A percentile compares a stretch with the other conserved stretches of the same genome.
phyloP scores from a whole-genome alignment of 2,888 invertebrate species.

The Pristionchus mayeri region DNA sequence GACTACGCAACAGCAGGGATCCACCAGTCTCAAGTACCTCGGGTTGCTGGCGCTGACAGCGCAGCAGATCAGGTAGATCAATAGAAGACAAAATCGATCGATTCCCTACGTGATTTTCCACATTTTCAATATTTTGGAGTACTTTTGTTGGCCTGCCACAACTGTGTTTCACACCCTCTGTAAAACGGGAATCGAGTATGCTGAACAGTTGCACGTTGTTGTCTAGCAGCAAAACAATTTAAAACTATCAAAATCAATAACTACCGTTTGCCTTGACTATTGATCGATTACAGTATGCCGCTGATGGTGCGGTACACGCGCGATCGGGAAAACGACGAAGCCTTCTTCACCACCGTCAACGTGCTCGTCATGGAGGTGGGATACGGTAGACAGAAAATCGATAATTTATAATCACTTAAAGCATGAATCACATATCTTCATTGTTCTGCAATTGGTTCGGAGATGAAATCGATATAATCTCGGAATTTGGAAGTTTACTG shows the following conservation, averaged over 20 bases:
- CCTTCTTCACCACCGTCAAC: conserved; percentile 75
- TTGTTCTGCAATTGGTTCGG: too few relatives aligned
- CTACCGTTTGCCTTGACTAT: too few relatives aligned
- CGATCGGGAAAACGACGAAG: conserved; percentile 62
- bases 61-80: conserved; percentile 70
- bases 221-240: background rate
- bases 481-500: too few relatives aligned
- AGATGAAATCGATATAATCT: too few relatives aligned
- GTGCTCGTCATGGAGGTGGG: conserved; percentile 74
- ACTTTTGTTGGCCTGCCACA: background rate
- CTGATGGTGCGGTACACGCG: conserved; percentile 73
- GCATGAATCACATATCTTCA: too few relatives aligned
- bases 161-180: background rate
- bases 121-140: background rate
- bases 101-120: background rate
- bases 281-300: conserved; percentile 73
- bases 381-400: background rate
- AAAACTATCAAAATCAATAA: background rate
- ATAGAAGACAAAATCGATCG: background rate
- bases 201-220: background rate
- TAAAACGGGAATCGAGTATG: background rate
- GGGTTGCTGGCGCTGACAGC: conserved; percentile 69
- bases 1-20: background rate
- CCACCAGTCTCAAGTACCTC: conserved; percentile 65
- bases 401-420: background rate